These are phyloP conservation scores for Hypotaenidia philippensis DNA, from an alignment of 2,797 vertebrate species.

Conservation along the genomic window DNA sequence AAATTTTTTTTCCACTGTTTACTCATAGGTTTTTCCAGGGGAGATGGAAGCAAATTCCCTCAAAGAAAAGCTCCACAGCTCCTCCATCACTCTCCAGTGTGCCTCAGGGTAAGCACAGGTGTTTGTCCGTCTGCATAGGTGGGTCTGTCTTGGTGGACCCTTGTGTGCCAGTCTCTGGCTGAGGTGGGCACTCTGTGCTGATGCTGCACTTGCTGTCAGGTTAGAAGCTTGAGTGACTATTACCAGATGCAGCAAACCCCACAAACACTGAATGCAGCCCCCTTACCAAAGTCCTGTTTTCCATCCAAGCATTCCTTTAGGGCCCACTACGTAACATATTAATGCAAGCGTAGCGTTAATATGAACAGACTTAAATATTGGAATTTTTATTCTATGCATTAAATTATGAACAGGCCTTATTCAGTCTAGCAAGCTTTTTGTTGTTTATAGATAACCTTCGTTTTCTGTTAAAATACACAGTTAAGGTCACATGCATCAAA, in stretches of 20 bases:
- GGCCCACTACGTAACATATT: not conserved
- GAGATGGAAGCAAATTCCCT: not conserved
- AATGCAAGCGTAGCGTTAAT: not conserved
- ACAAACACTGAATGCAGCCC: not conserved
- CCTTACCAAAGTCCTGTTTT: not conserved
- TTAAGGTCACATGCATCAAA: not conserved
- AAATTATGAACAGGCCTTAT: conserved; percentile 2
- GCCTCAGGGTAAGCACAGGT: not conserved
- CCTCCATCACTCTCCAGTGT: not conserved
- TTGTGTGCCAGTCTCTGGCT: not conserved
- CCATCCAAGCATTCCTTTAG: not conserved
- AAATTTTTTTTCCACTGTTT: not conserved
- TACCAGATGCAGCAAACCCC: not conserved
- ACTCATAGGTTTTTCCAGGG: not conserved
- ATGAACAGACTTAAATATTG: conserved; percentile 3
- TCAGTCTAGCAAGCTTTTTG: conserved; percentile 10
- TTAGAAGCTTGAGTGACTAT: not conserved
- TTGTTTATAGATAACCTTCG: not conserved
- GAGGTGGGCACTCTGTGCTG: not conserved
- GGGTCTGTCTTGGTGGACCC: not conserved
- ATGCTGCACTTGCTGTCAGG: not conserved
- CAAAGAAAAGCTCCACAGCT: not conserved
- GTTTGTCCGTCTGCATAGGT: fast-evolving
- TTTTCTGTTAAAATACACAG: not conserved
- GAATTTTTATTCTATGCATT: conserved; percentile 14